These are phyloP conservation scores for Anagyrus pseudococci DNA, from an alignment of 2,888 invertebrate genomes.

Conservation along the genomic window DNA sequence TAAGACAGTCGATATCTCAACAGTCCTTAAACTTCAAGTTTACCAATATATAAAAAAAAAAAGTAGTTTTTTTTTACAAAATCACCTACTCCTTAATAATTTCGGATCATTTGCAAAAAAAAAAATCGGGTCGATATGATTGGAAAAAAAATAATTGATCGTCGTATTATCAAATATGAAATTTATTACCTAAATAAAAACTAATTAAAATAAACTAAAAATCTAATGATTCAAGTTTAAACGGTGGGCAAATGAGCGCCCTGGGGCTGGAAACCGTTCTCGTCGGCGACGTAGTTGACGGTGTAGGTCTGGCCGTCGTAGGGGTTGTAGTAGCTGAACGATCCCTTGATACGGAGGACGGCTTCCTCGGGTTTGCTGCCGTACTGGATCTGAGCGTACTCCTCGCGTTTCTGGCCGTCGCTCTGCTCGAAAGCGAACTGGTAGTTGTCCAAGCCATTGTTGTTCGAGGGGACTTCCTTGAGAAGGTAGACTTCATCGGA, in stretches of 20 bases:
- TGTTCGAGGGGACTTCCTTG: slow-evolving; percentile 19
- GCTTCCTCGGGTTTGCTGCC: slow-evolving; percentile 10
- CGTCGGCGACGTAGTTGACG: slow-evolving; percentile 48
- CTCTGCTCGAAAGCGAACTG: slow-evolving; percentile 18
- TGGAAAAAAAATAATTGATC: background rate
- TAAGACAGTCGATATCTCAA: too few relatives aligned
- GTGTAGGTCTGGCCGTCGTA: slow-evolving; percentile 43
- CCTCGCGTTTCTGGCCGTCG: slow-evolving; percentile 25
- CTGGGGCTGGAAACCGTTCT: slow-evolving; percentile 46
- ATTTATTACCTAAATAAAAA: background rate
- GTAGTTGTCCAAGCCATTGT: slow-evolving; percentile 31
- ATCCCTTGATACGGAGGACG: slow-evolving; percentile 46
- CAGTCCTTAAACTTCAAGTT: too few relatives aligned
- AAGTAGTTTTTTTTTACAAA: too few relatives aligned
- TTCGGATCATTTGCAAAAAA: too few relatives aligned
- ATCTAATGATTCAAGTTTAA: background rate
- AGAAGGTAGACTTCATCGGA: slow-evolving; percentile 2
- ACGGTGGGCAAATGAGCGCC: slow-evolving; percentile 43
- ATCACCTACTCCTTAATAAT: too few relatives aligned
- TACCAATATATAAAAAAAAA: too few relatives aligned
- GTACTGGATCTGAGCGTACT: slow-evolving; percentile 14
- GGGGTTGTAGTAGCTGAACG: slow-evolving; percentile 47
- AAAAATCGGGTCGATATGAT: background rate
- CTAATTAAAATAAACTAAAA: background rate
- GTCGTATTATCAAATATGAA: too few relatives aligned